phyloP scores from a whole-genome alignment of 2,797 vertebrate genomes.

The Orientallactaga sibirica region DNA sequence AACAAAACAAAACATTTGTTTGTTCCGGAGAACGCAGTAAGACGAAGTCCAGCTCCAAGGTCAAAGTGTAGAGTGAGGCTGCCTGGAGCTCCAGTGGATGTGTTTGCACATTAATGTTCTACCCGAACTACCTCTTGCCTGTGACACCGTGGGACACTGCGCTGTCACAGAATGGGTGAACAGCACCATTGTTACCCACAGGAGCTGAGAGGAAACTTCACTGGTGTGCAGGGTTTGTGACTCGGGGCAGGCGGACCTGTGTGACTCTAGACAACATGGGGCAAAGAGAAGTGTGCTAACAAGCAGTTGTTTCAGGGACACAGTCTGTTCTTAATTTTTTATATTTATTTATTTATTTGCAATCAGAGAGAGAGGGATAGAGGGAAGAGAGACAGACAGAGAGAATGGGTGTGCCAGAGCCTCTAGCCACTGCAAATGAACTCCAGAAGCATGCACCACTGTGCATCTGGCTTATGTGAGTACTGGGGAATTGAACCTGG shows the following conservation, averaged over 20 bases:
- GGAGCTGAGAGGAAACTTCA: neutral
- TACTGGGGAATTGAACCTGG: too few species aligned
- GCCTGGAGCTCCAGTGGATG: neutral
- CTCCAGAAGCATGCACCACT: too few species aligned
- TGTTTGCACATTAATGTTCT: neutral
- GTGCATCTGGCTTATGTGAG: too few species aligned
- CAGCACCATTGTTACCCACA: fast-evolving
- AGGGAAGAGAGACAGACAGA: too few species aligned
- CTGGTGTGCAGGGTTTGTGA: neutral
- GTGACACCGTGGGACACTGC: neutral
- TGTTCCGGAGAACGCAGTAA: neutral
- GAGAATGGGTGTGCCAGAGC: too few species aligned
- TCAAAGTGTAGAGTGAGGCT: neutral
- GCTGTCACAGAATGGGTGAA: too few species aligned
- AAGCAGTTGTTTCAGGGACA: neutral
- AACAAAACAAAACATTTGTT: neutral
- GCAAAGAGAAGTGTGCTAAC: neutral
- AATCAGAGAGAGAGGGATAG: too few species aligned
- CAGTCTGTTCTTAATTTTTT: too few species aligned
- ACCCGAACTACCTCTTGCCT: neutral
- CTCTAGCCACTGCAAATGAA: too few species aligned
- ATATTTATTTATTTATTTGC: too few species aligned
- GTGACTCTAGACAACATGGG: neutral
- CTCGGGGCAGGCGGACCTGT: neutral
- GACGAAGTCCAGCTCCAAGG: neutral